These are phyloP conservation scores for Psilanteris sp. DNA, from an alignment of 1,140 invertebrate genomes.

Conservation along the genomic window DNA sequence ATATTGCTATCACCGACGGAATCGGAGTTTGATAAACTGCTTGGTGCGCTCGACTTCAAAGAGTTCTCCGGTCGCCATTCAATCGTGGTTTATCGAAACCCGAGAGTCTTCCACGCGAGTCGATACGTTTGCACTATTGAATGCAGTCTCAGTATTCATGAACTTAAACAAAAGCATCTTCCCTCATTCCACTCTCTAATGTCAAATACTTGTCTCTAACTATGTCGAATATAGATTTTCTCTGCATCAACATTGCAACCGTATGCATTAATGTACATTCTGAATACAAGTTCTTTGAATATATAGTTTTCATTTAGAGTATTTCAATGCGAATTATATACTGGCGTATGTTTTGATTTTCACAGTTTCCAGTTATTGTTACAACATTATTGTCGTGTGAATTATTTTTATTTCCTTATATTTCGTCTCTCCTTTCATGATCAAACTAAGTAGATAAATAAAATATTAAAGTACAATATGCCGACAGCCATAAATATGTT, in stretches of 20 bases:
- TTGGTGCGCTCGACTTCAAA: constrained; percentile 18
- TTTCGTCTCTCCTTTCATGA: too few species aligned
- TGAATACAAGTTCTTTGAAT: too few species aligned
- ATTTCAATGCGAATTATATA: too few species aligned
- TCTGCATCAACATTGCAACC: not conserved
- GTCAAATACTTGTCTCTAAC: constrained; percentile 20
- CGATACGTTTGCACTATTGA: constrained; percentile 22
- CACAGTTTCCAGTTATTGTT: too few species aligned
- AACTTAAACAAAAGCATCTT: constrained; percentile 29
- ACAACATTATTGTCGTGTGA: too few species aligned
- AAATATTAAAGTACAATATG: too few species aligned
- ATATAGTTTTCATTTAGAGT: too few species aligned
- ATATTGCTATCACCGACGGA: constrained; percentile 14
- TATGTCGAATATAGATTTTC: constrained; percentile 16
- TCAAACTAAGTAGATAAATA: too few species aligned
- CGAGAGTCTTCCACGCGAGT: constrained; percentile 8
- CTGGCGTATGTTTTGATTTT: too few species aligned
- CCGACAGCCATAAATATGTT: too few species aligned
- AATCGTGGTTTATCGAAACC: constrained; percentile 27
- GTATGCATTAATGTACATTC: not conserved
- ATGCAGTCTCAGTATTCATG: constrained; percentile 7
- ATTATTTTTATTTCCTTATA: too few species aligned
- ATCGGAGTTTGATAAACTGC: constrained; percentile 21
- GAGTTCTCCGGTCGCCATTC: constrained; percentile 32
- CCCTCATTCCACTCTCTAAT: not conserved